Evolutionary conservation across 2,888 invertebrate genomes (phyloP), one percentile per base, ranked within the genome.

Genomic region (Melinaea menophilus): DNA sequence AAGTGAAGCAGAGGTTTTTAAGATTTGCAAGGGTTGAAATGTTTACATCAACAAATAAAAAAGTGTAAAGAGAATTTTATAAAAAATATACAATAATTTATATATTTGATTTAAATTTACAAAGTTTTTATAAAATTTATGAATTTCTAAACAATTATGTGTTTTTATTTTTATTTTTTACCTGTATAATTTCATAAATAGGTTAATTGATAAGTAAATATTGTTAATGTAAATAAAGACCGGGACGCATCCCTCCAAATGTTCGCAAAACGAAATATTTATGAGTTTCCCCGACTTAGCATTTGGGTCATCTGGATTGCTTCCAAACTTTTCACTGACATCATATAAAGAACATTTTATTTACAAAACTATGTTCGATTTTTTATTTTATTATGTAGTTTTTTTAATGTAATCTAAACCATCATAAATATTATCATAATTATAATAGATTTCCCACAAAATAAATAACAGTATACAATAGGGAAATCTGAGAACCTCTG

Each of bases 231-330:
- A 13, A 61, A 66, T 66, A 54, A 57, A 69, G 63, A 63, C 70
- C 60, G 4, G 48, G 22, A 51, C 22, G 69, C 70, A 72, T 69
- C 74, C 74, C 70, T 71, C 66, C 64, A 70, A 69, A 69, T 71
- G 73, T 79, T 80, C 70, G 81, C 80, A 73, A 81, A 81, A 79
- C 76, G 77, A 78, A 76, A 76, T 79, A 77, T 77, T 81, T 78
- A 73, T 79, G 75, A 72, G 74, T 78, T 80, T 77, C 71, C 68
- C 71, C 73, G 70, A 78, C 75, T 76, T 78, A 75, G 79, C 77
- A 90, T 87, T 80, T 81, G 75, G 90, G 90, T 86, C 89, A 82
- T 75, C 85, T 90, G 90, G 89, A 89, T 73, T 73, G 71, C 70
- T 67, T 90, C 90, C 90, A 90, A 87, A 81, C 76, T 77, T 79